These are phyloP conservation scores for Tinea pellionella DNA, from an alignment of 2,888 invertebrate species.

Conservation along the genomic window DNA sequence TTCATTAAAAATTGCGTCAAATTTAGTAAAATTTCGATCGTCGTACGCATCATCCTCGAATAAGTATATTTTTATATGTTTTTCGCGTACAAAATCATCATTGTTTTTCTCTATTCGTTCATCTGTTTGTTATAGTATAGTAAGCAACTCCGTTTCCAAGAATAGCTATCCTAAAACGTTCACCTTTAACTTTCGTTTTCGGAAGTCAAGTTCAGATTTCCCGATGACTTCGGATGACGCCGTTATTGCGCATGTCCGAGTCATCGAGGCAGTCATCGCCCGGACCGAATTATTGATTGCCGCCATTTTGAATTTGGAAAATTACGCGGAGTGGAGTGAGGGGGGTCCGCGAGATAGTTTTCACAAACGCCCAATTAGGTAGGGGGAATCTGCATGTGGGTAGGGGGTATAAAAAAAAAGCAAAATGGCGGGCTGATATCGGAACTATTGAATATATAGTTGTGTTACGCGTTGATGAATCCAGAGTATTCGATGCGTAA, in stretches of 20 bases:
- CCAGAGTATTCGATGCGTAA: background rate
- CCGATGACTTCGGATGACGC: constrained; percentile 44
- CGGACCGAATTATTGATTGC: constrained; percentile 67
- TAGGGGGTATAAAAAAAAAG: constrained; percentile 56
- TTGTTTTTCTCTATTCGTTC: background rate
- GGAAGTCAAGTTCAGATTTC: constrained; percentile 68
- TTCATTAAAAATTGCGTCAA: background rate
- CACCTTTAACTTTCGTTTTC: constrained; percentile 57
- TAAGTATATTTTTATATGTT: background rate
- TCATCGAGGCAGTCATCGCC: constrained; percentile 68
- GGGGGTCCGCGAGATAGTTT: constrained; percentile 60
- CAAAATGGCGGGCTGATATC: constrained; percentile 43
- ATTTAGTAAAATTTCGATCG: background rate
- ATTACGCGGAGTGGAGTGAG: constrained; percentile 37
- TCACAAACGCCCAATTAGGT: constrained; percentile 65
- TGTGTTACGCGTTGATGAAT: constrained; percentile 6
- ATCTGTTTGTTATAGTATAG: background rate
- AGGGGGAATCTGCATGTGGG: constrained; percentile 28
- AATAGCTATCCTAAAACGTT: constrained; percentile 3
- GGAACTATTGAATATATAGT: background rate
- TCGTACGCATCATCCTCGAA: background rate
- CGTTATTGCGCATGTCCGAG: constrained; percentile 52
- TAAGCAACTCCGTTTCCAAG: constrained; percentile 1
- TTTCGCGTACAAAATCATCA: background rate
- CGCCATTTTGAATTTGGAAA: constrained; percentile 56